Base-by-base conservation (phyloP, 2,113 vertebrate species). In the Hypomesus transpacificus region DNA sequence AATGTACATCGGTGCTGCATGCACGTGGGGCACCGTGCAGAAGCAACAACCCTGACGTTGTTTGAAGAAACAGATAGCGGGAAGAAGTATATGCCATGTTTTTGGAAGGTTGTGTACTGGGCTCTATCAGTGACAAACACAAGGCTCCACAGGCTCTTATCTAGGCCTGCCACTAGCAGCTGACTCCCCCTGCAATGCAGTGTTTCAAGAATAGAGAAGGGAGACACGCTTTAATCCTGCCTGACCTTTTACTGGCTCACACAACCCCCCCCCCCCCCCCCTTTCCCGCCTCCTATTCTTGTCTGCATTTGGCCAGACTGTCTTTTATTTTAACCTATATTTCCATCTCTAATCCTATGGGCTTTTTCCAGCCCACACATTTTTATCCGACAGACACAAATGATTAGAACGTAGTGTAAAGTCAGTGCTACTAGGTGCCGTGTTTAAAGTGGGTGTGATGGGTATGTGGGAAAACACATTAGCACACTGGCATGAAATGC, bases 101-200 rank as follows among this genome's bases (percentile, higher is more conserved):
- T 50, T 54, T 61, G 68, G 68, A 70, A 26, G 8, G 78, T 72
- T 81, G 53, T 84, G 70, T 75, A 80, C 72, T 60, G 70, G 70
- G 69, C 78, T 78, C 75, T 88, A 86, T 92, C 89, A 73, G 68
- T 72, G 79, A 63, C 84, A 77, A 84, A 84, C 85, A 86, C 58
- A 77, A 65, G 77, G 59, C 75, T 76, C 61, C 67, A 68, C 75
- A 26, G 69, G 76, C 82, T 81, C 84, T 89, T 91, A 90, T 90
- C 88, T 77, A 68, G 75, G 67, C 78, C 75, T 71, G 72, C 81
- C 86, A 87, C 79, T 71, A 77, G 84, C 87, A 87, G 80, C 81
- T 79, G 80, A 75, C 83, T 85, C 71, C 84, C 83, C 77, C 86
- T 87, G 89, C 91, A 89, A 86, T 89, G 89, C 87, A 86, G 87